Conservation (phyloP, 2,113 vertebrate genomes). For the Oostethus manadensis region DNA sequence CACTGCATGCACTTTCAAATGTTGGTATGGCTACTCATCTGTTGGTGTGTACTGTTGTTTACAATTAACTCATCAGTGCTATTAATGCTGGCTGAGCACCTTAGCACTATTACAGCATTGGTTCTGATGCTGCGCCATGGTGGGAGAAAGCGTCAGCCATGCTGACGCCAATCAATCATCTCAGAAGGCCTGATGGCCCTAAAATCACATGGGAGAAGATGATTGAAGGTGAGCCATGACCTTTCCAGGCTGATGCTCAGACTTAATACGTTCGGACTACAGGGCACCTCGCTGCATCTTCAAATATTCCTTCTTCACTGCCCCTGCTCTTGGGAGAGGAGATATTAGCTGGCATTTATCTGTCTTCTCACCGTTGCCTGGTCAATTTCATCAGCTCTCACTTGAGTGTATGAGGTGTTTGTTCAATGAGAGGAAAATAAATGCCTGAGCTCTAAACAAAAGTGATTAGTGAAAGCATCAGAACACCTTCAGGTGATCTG, state of each 20-base stretch:
- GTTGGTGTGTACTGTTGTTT: no score
- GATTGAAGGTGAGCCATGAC: constrained; percentile 47
- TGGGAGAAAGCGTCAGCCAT: constrained; percentile 30
- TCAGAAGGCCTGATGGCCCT: constrained; percentile 6
- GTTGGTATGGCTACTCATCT: no score
- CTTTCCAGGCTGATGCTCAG: constrained; percentile 34
- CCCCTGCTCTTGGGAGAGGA: background rate
- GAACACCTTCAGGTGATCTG: constrained; percentile 39
- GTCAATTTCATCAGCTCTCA: constrained; percentile 38
- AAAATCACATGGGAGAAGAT: constrained; percentile 36
- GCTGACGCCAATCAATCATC: constrained; percentile 41
- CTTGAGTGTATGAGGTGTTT: constrained; percentile 20
- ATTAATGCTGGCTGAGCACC: no score
- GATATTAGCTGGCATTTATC: constrained; percentile 36
- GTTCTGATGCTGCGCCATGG: constrained; percentile 1
- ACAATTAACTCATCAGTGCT: no score
- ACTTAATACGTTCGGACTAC: constrained; percentile 18
- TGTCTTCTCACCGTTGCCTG: constrained; percentile 28
- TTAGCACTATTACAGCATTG: no score
- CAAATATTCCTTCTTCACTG: constrained; percentile 23
- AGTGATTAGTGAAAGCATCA: constrained; percentile 45
- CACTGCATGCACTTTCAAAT: no score
- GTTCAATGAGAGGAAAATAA: constrained; percentile 19
- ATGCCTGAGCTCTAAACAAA: constrained; percentile 14
- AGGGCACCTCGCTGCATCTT: constrained; percentile 33